Evolutionary conservation across 1,140 invertebrate species (phyloP), one percentile per base, ranked within the genome.

Genomic region (Laodelphax striatellus): DNA sequence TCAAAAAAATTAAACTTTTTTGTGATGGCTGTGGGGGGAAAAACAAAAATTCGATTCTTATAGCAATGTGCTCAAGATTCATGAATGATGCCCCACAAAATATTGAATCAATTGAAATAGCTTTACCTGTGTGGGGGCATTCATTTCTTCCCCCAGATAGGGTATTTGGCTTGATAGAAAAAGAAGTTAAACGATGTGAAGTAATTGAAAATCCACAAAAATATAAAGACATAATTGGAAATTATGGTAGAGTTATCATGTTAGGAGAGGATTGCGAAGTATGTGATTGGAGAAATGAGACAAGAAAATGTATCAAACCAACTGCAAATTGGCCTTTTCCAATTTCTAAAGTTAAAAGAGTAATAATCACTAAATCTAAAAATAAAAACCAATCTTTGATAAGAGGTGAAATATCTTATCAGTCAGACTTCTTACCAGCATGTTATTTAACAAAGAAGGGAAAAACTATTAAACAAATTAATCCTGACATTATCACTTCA

Each of bases 1-100:
- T 57, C 62, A 57, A 66, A 38, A 60, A 64, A 60, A 46, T 50
- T 56, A 22, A 55, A 14, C 52, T 70, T 17, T 60, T 70, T 41
- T 63, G 65, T 41, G 67, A 70, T 66, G 66, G 64, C 10, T 71
- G 67, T 58, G 64, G 55, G 24, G 65, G 63, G 10, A 68, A 70
- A 58, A 70, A 72, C 60, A 73, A 72, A 67, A 72, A 70, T 60
- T 55, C 64, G 16, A 64, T 68, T 28, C 50, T 70, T 13, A 62
- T 65, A n/a, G 67, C 61, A 41, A 61, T 65, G 68, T 28, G 63
- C n/a, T 55, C 44, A 10, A 65, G 65, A 57, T 70, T 62, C 64
- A 52, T 71, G 0, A 3, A 28, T 16, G 34, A 66, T 56, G 21
- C 69, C 1, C 55, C 64, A 44, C 16, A 52, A 57, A 50, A 50